Base-by-base conservation (phyloP, 2,113 vertebrate species). In the Brachirus orientalis region DNA sequence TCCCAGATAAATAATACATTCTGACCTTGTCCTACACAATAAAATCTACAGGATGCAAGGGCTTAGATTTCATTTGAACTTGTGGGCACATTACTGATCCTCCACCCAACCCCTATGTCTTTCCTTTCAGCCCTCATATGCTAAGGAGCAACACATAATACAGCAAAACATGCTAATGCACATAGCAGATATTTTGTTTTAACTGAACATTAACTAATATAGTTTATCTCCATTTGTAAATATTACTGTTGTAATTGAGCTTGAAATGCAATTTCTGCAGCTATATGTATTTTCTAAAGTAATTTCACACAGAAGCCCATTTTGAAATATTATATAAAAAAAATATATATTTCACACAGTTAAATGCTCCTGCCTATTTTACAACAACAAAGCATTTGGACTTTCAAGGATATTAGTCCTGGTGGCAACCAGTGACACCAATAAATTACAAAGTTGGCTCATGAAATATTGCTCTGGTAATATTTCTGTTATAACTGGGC, bases 1-100 rank as follows among this genome's bases (percentile, higher is more conserved):
- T 85, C 53, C 46, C 44, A 59, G 76, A 84, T 81, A 85, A 90
- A 92, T 83, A 86, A 86, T 80, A 81, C 64, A 88, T 85, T 63
- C 67, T 80, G 82, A 84, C 88, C 87, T 87, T 88, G 82, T 43
- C 66, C 47, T 20, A 7, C 66, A 83, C 75, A 86, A 78, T 66
- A 69, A 81, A 84, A 75, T 50, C 58, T 63, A 74, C 71, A 82
- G 84, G 83, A 89, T 72, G 74, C 43, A 56, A 61, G 44, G 40
- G 51, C 19, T 83, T 72, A 3, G 3, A 77, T 87, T 84, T 83
- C 73, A 88, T 68, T 69, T 72, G 52, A 82, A 77, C 67, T 63
- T 67, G 56, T 70, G 61, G 66, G 36, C 37, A 57, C 40, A 60
- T 72, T 54, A 63, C 45, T 40, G 71, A 72, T 82, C 57, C 63